Percentiles rank a stretch among this genome's conserved stretches.
Conservation (phyloP, 2,888 invertebrate genomes). For the Erpobdella octoculata region DNA sequence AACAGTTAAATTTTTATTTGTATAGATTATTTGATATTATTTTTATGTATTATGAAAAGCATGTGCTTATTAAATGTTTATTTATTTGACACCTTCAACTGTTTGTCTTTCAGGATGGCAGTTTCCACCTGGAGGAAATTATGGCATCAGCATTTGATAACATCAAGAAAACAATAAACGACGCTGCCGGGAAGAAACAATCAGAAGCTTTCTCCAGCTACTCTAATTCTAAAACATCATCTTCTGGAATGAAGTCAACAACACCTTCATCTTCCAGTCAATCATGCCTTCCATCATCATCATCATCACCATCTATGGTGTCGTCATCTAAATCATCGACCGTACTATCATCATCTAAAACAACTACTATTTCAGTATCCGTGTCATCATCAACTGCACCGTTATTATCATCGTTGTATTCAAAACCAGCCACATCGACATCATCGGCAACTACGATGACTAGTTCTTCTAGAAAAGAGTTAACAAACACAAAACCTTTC, state of each 20-base stretch:
- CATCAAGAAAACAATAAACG: neutral
- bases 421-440: too few relatives aligned
- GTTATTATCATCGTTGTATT: neutral
- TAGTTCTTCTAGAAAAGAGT: too few relatives aligned
- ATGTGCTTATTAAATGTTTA: too few relatives aligned
- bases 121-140: slow-evolving; percentile 16
- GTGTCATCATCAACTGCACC: neutral
- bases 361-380: neutral
- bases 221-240: too few relatives aligned
- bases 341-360: neutral
- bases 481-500: too few relatives aligned
- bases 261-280: neutral
- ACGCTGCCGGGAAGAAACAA: neutral
- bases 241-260: neutral
- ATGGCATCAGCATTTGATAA: slow-evolving; percentile 23
- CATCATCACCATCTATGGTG: neutral
- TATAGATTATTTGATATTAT: too few relatives aligned
- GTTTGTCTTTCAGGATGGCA: neutral
- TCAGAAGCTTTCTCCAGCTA: neutral
- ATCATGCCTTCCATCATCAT: neutral
- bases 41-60: too few relatives aligned
- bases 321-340: neutral
- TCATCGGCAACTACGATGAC: too few relatives aligned
- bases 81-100: too few relatives aligned
- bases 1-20: too few relatives aligned